phyloP scores from a whole-genome alignment of 2,113 vertebrate genomes.

The Candoia aspera region DNA sequence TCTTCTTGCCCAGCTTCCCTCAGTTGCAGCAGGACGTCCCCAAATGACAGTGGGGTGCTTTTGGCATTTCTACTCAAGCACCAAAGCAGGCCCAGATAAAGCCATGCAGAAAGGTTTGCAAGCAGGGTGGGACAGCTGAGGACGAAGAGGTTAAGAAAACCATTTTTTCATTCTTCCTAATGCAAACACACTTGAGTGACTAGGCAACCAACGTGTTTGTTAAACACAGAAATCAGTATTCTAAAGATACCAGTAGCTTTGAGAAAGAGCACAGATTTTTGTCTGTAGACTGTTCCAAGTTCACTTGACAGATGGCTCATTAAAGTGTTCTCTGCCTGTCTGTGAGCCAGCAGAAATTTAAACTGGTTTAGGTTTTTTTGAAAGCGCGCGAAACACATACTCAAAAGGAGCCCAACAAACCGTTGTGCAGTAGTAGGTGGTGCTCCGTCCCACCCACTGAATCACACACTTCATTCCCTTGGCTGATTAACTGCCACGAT shows the following conservation, averaged over 20 bases:
- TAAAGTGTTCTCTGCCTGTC: background rate
- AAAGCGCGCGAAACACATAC: background rate
- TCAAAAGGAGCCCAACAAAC: background rate
- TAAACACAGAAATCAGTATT: background rate
- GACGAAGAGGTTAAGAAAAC: background rate
- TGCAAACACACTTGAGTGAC: background rate
- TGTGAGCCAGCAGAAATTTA: background rate
- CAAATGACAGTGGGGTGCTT: background rate
- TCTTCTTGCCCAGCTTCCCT: background rate
- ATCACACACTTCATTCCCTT: background rate
- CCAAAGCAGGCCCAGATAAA: background rate
- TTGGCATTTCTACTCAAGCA: background rate
- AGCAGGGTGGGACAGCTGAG: background rate
- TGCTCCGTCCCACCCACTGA: background rate
- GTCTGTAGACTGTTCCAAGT: background rate
- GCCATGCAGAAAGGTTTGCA: background rate
- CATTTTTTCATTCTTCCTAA: background rate
- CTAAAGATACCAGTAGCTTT: background rate
- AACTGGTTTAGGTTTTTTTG: background rate
- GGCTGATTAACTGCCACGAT: background rate
- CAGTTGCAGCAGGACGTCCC: background rate
- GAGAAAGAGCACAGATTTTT: background rate
- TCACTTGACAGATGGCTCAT: background rate
- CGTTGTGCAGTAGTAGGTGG: background rate
- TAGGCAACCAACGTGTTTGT: background rate